Percentiles rank a stretch among this genome's conserved stretches.
Evolutionary conservation across 2,888 invertebrate species (phyloP).

Genomic region (Odiellus spinosus): DNA sequence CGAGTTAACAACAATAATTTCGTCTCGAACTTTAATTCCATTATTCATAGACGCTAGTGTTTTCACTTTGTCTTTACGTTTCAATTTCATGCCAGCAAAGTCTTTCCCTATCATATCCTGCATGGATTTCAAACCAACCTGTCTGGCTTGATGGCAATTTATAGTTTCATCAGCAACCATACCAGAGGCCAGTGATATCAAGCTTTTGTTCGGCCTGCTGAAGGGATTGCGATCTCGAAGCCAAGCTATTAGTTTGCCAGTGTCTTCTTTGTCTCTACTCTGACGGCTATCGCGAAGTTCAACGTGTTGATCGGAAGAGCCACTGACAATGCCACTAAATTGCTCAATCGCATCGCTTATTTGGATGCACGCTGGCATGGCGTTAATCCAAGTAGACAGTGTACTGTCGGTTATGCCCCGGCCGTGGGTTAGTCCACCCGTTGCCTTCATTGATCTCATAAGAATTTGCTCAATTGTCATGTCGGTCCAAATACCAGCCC

Average conservation of each 20-base stretch:
- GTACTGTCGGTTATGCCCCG: constrained; percentile 4
- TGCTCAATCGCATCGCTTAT: constrained; percentile 1
- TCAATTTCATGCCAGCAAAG: too few relatives aligned
- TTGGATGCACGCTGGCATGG: neutral
- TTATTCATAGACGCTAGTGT: too few relatives aligned
- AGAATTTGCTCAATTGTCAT: constrained; percentile 8
- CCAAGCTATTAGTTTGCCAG: neutral
- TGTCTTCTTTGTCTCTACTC: constrained; percentile 1
- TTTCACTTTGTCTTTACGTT: too few relatives aligned
- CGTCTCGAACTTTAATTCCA: too few relatives aligned
- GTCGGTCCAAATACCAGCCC: constrained; percentile 8
- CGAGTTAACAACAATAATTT: too few relatives aligned
- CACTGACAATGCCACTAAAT: neutral
- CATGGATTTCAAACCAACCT: too few relatives aligned
- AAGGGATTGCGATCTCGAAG: too few relatives aligned
- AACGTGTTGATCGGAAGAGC: constrained; percentile 6
- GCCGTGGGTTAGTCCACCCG: constrained; percentile 7
- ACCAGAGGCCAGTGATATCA: too few relatives aligned
- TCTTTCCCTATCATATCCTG: too few relatives aligned
- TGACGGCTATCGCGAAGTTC: constrained; percentile 2
- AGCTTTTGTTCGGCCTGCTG: too few relatives aligned
- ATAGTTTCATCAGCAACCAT: too few relatives aligned
- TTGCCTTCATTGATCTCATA: constrained; percentile 5
- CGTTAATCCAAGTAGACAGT: constrained; percentile 2
- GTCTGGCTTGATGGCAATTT: too few relatives aligned